Conservation (phyloP, 1,140 invertebrate species). For the Drosophila dunni region DNA sequence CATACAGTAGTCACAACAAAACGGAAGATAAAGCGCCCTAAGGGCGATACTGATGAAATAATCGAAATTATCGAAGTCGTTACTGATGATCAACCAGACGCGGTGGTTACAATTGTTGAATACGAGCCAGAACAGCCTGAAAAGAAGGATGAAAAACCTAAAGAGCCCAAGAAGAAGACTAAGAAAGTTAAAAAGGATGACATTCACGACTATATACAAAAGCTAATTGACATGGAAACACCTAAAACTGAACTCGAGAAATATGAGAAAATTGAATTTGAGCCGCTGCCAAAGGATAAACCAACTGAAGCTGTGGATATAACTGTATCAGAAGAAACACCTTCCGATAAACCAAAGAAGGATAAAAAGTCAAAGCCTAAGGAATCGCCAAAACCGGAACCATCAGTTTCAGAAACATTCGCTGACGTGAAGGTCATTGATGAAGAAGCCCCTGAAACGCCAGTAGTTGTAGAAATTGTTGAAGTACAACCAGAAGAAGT, state of each 20-base stretch:
- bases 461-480: conserved; percentile 64
- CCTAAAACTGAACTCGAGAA: conserved; percentile 79
- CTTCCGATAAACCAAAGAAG: conserved; percentile 53
- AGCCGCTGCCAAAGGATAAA: conserved; percentile 64
- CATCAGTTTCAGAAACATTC: conserved; percentile 30
- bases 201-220: conserved; percentile 79
- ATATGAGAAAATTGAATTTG: conserved; percentile 80
- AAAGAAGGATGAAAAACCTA: conserved; percentile 59
- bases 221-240: conserved; percentile 77
- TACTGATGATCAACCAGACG: conserved; percentile 81
- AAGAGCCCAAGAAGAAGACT: conserved; percentile 65
- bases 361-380: conserved; percentile 59
- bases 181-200: conserved; percentile 77
- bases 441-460: conserved; percentile 44
- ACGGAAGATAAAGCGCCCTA: conserved; percentile 80
- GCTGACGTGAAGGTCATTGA: conserved; percentile 63
- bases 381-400: conserved; percentile 17
- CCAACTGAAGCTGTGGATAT: conserved; percentile 51
- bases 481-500: conserved; percentile 71
- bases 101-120: conserved; percentile 80
- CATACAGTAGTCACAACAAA: conserved; percentile 85
- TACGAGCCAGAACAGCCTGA: conserved; percentile 58
- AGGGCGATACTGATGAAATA: conserved; percentile 76
- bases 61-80: conserved; percentile 84
- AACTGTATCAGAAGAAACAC: conserved; percentile 41